Evolutionary conservation across 2,797 vertebrate species (phyloP).

Genomic region (Pogonophryne albipinna): DNA sequence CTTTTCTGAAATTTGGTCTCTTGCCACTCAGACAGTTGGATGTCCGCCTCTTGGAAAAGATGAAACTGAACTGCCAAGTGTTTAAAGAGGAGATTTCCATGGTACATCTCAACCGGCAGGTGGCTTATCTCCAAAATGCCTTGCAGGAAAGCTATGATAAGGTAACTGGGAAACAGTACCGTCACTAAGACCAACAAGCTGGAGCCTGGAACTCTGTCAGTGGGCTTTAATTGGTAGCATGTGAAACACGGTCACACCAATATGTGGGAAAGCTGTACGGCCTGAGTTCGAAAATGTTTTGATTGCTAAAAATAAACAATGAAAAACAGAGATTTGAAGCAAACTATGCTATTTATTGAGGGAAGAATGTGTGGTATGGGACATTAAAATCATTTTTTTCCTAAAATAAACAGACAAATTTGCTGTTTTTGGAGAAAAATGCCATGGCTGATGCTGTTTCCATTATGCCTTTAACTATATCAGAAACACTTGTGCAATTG

Average conservation of each 20-base stretch:
- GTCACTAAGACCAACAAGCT: not conserved
- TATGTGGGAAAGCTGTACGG: conserved; percentile 64
- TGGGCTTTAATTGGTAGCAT: conserved; percentile 45
- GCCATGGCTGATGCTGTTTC: not conserved
- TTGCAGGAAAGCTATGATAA: conserved; percentile 61
- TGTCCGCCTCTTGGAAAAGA: conserved; percentile 76
- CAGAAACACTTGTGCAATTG: conserved; percentile 22
- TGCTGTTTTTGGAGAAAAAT: conserved; percentile 34
- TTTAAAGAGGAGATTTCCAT: conserved; percentile 85
- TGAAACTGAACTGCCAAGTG: conserved; percentile 82
- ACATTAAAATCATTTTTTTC: conserved; percentile 34
- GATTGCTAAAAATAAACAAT: conserved; percentile 69
- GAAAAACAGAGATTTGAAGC: conserved; percentile 55
- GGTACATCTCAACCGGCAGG: conserved; percentile 78
- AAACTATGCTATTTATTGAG: conserved; percentile 39
- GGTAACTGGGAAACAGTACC: conserved; percentile 45
- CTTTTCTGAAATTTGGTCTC: conserved; percentile 13
- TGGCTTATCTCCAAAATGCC: conserved; percentile 72
- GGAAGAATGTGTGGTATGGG: conserved; percentile 57
- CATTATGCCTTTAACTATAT: conserved; percentile 28
- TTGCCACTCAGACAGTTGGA: conserved; percentile 76
- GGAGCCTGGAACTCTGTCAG: conserved; percentile 16
- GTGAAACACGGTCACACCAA: conserved; percentile 51
- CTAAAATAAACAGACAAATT: conserved; percentile 40
- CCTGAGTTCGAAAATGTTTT: conserved; percentile 66